A percentile compares a stretch with the other conserved stretches of the same genome.
Conservation (phyloP, 2,888 invertebrate species). For the Julus scanicus region DNA sequence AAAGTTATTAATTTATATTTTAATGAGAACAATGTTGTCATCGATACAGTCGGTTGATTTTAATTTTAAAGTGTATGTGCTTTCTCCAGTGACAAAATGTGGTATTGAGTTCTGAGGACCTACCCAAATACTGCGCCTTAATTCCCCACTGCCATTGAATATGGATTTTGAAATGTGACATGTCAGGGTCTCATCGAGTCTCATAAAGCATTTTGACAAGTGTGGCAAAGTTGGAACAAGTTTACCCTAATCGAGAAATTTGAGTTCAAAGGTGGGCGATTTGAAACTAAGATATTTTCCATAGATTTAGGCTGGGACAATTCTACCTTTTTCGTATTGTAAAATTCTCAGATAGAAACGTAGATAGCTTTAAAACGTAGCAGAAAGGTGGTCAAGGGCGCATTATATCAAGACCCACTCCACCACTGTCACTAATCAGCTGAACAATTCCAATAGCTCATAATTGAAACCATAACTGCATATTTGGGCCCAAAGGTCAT, state of each 20-base stretch:
- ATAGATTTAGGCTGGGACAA: conserved; percentile 24
- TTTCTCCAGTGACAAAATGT: background rate
- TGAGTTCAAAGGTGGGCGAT: conserved; percentile 18
- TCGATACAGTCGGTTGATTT: too few relatives aligned
- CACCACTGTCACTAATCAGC: conserved; percentile 9
- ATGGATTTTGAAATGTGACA: background rate
- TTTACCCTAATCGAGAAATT: conserved; percentile 40
- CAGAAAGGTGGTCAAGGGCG: conserved; percentile 31
- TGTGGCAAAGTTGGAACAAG: background rate
- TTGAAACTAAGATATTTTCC: background rate
- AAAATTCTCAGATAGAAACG: background rate
- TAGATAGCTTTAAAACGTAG: conserved; percentile 1
- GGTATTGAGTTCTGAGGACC: background rate
- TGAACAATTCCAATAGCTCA: background rate
- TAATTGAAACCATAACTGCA: conserved; percentile 14
- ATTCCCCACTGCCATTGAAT: background rate
- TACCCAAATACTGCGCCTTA: background rate
- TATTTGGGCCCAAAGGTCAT: background rate
- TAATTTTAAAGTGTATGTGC: background rate
- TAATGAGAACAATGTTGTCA: too few relatives aligned
- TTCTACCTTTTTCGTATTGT: background rate
- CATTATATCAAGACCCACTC: conserved; percentile 2
- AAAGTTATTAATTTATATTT: background rate
- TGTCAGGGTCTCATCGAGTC: background rate
- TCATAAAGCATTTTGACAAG: background rate